Conservation (phyloP, 2,113 vertebrate species). For the Halcyon malimbica region DNA sequence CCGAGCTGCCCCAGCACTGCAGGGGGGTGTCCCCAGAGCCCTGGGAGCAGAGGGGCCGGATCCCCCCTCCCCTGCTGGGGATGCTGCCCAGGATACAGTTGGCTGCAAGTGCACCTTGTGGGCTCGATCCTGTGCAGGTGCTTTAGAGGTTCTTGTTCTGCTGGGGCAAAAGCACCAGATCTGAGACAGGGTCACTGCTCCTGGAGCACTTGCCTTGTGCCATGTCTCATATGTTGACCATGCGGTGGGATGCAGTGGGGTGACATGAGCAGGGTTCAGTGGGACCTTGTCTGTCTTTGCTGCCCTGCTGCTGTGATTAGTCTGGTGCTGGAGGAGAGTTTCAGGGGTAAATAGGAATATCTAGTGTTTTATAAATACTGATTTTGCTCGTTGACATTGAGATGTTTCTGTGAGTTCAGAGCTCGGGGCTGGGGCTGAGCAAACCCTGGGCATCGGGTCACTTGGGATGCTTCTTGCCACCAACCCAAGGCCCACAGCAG, state of each 20-base stretch:
- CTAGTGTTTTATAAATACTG: neutral
- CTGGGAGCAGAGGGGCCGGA: no score
- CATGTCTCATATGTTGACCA: fast-evolving
- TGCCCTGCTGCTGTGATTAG: fast-evolving
- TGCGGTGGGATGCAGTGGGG: fast-evolving
- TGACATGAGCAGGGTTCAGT: fast-evolving
- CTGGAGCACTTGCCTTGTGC: neutral
- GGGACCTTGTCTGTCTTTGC: fast-evolving
- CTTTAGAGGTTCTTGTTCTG: neutral
- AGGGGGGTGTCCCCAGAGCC: no score
- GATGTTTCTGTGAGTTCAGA: neutral
- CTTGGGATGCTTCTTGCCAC: neutral
- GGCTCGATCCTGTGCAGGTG: no score
- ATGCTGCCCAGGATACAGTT: no score
- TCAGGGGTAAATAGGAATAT: neutral
- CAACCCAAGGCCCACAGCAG: neutral
- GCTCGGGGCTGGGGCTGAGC: neutral
- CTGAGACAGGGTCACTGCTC: neutral
- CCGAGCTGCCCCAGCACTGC: neutral
- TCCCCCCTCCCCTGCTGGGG: no score
- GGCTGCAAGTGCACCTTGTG: no score
- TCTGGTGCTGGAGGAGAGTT: neutral
- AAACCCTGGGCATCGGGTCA: neutral
- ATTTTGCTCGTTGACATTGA: fast-evolving
- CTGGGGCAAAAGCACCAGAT: neutral